These are phyloP conservation scores for Erpornis zantholeuca DNA, from an alignment of 2,113 vertebrate genomes.

Conservation along the genomic window DNA sequence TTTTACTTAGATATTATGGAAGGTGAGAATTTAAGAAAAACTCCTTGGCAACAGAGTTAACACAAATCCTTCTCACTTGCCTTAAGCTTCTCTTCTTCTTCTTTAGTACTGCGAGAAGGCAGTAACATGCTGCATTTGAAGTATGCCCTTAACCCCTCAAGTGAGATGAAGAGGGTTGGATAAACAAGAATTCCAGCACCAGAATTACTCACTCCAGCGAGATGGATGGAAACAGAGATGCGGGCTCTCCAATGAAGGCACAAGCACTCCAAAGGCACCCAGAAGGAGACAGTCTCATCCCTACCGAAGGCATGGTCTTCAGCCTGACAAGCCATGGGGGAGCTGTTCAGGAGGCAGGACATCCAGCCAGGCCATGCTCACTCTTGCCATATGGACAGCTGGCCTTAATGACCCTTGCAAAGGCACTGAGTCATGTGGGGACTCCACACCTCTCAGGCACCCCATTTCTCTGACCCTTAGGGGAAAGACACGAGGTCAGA, in stretches of 20 bases:
- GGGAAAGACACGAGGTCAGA: neutral
- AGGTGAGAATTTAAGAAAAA: neutral
- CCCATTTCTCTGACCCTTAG: neutral
- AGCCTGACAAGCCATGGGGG: fast-evolving
- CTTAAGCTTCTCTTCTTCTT: neutral
- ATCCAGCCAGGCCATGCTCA: neutral
- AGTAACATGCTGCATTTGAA: neutral
- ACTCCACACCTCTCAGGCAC: neutral
- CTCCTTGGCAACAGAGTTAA: neutral
- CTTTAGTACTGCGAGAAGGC: neutral
- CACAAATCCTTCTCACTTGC: neutral
- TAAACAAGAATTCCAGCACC: neutral
- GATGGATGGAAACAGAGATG: neutral
- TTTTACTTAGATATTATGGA: neutral
- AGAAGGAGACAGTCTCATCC: neutral
- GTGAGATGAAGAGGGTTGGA: neutral
- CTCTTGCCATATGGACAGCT: neutral
- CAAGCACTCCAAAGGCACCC: fast-evolving
- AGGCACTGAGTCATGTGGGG: neutral
- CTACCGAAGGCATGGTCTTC: neutral
- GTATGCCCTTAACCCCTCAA: neutral
- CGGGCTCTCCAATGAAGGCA: neutral
- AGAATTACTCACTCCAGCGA: neutral
- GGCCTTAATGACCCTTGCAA: neutral
- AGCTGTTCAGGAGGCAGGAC: neutral